Evolutionary conservation across 2,113 vertebrate species (phyloP).

Genomic region (Oplegnathus fasciatus): DNA sequence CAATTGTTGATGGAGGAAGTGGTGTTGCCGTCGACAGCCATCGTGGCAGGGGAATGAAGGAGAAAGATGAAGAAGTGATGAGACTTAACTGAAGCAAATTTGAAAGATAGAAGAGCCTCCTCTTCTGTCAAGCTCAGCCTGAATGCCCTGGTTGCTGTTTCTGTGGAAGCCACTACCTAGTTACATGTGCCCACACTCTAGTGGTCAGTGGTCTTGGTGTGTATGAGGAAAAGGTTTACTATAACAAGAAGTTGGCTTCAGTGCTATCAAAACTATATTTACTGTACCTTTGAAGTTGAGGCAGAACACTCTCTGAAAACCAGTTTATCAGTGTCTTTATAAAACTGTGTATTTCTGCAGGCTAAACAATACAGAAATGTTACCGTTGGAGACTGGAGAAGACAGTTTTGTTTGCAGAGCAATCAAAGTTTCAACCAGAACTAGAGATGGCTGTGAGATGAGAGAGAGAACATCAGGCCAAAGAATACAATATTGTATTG

Average conservation of each 20-base stretch:
- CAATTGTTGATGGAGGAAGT: not conserved
- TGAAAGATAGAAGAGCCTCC: not conserved
- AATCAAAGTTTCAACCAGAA: too few relatives aligned
- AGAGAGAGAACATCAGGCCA: too few relatives aligned
- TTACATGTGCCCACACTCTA: not conserved
- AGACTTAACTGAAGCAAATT: not conserved
- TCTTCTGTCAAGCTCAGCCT: not conserved
- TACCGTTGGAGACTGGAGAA: too few relatives aligned
- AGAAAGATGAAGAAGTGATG: not conserved
- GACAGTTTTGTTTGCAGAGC: too few relatives aligned
- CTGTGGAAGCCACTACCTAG: not conserved
- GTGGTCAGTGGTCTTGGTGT: conserved; percentile 12
- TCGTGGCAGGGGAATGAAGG: not conserved
- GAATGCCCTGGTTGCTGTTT: not conserved
- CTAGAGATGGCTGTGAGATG: too few relatives aligned
- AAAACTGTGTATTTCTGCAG: too few relatives aligned
- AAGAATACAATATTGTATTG: too few relatives aligned
- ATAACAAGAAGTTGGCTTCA: not conserved
- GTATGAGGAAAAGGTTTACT: not conserved
- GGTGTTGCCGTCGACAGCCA: not conserved
- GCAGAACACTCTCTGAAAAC: too few relatives aligned
- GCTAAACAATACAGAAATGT: too few relatives aligned
- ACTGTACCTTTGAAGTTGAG: not conserved
- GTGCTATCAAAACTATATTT: not conserved
- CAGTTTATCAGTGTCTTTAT: too few relatives aligned